phyloP scores from a whole-genome alignment of 1,140 invertebrate genomes.

The Cyphomyrmex costatus region DNA sequence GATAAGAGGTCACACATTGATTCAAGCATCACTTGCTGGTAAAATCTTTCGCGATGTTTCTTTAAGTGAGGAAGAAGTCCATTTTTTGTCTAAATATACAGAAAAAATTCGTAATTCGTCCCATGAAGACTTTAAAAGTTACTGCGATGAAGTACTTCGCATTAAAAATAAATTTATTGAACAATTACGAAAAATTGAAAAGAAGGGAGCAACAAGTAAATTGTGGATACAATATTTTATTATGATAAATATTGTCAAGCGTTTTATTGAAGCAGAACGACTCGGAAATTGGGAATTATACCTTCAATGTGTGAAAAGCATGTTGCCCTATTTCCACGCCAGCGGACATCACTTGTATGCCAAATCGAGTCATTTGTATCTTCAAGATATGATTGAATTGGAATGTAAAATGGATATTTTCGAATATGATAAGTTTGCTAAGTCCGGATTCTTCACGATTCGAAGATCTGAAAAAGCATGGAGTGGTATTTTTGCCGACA shows the following conservation, averaged over 20 bases:
- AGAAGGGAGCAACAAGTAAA: not conserved
- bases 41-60: not conserved
- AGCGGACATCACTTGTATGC: not conserved
- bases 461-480: not conserved
- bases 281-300: not conserved
- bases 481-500: too few species aligned
- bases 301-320: not conserved
- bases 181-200: too few species aligned
- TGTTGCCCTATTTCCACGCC: not conserved
- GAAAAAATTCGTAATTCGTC: not conserved
- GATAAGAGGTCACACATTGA: not conserved
- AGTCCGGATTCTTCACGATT: constrained; percentile 63
- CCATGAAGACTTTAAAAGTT: not conserved
- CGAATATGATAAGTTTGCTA: not conserved
- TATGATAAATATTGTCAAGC: not conserved
- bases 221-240: not conserved
- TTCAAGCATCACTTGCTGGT: not conserved
- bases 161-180: not conserved
- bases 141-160: not conserved
- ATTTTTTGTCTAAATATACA: not conserved
- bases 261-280: not conserved
- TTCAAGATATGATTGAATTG: not conserved
- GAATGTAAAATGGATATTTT: not conserved
- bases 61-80: too few species aligned
- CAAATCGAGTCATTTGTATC: not conserved